Evolutionary conservation across 2,797 vertebrate genomes (phyloP), one percentile per base, ranked within the genome.

Genomic region (Squalus acanthias): DNA sequence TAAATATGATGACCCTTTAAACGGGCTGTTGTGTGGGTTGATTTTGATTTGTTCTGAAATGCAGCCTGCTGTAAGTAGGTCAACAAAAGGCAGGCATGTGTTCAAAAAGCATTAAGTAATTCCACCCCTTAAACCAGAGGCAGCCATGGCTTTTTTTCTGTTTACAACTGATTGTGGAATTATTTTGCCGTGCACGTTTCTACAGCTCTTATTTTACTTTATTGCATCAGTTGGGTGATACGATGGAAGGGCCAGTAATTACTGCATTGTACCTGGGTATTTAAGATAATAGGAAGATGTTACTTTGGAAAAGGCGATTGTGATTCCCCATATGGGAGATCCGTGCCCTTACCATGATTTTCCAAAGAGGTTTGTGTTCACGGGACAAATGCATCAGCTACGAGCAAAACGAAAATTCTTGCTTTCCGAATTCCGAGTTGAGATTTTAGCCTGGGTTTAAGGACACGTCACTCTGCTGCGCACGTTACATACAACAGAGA

Each of bases 41-140:
- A 95, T 74, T 60, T 74, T 74, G 94, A 74, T 95, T 95, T 95
- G 69, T 74, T 57, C 46, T 72, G 94, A 95, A 95, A 74, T 74
- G 69, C 24, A 95, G 69, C 69, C 24, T 95, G 69, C 69, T 39
- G 69, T 95, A 72, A 95, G 94, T 95, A 95, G 24, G 94, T 95
- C 69, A 50, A 46, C 22, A 26, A 95, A 95, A 72, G 69, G 33
- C 91, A 22, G 20, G 91, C 91, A 93, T 93, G 63, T 67, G 33
- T 67, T 65, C 33, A n/a, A 65, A 67, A 33, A 74, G 94, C 24
- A 72, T 24, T 74, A 72, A 72, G 39, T 72, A 72, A 95, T 95
- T 95, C 39, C 50, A 17, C 46, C 39, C 46, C 69, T 70, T 72
- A 46, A 53, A 72, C 69, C 15, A n/a, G 63, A 95, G 24, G 4